A percentile compares a stretch with the other conserved stretches of the same genome.
Evolutionary conservation across 2,113 vertebrate species (phyloP).

Genomic region (Sitta europaea): DNA sequence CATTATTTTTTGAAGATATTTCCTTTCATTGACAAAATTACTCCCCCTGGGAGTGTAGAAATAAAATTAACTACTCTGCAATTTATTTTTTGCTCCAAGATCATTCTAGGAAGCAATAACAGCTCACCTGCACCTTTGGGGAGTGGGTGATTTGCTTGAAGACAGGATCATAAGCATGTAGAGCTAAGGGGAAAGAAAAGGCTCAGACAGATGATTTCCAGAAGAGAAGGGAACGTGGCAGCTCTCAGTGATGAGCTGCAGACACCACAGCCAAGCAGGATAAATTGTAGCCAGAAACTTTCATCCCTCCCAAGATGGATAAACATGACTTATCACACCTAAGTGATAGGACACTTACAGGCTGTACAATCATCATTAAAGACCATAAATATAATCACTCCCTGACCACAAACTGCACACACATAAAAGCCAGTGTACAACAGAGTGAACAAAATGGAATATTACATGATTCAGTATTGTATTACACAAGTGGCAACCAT

Average conservation of each 20-base stretch:
- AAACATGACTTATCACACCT: not conserved
- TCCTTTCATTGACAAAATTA: not conserved
- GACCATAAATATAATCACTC: not conserved
- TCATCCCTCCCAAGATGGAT: not conserved
- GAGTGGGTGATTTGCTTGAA: constrained; percentile 86
- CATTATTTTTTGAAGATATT: not conserved
- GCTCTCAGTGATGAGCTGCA: not conserved
- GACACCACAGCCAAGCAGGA: not conserved
- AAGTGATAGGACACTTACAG: not conserved
- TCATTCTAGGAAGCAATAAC: not conserved
- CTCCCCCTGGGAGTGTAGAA: not conserved
- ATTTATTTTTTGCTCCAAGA: too few relatives aligned
- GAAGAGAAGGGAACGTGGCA: not conserved
- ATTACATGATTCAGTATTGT: not conserved
- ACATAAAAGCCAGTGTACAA: not conserved
- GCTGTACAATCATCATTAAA: not conserved
- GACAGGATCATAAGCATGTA: constrained; percentile 84
- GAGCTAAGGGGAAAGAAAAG: constrained; percentile 71
- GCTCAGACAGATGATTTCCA: not conserved
- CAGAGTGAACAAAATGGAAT: not conserved
- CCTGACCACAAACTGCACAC: not conserved
- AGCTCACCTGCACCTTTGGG: constrained; percentile 86
- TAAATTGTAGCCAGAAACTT: not conserved
- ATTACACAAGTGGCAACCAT: not conserved
- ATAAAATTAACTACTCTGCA: not conserved